These are phyloP conservation scores for Propithecus deckenii DNA, from an alignment of 2,797 vertebrate species.

Conservation along the genomic window DNA sequence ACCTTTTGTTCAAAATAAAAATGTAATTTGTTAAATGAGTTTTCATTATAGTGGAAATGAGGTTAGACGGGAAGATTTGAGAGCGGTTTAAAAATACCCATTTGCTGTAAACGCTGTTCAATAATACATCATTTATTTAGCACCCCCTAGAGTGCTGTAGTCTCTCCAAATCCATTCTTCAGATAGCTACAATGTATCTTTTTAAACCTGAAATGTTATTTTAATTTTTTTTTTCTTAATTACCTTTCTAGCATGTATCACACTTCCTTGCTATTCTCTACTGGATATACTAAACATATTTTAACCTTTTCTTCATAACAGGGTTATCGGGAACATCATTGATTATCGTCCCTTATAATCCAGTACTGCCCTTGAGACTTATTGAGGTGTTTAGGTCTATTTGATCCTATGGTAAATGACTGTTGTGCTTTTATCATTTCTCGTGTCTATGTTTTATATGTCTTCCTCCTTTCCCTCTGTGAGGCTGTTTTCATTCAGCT, in stretches of 20 bases:
- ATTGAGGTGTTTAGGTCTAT: not conserved
- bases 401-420: slow-evolving; percentile 23
- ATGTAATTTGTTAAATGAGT: slow-evolving; percentile 30
- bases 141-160: not conserved
- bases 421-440: not conserved
- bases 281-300: not conserved
- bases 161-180: not conserved
- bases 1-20: slow-evolving; percentile 1
- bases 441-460: slow-evolving; percentile 19
- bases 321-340: not conserved
- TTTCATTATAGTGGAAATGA: not conserved
- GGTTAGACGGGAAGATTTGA: not conserved
- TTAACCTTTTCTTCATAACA: slow-evolving; percentile 2
- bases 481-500: not conserved
- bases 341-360: not conserved
- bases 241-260: not conserved
- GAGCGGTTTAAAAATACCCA: not conserved
- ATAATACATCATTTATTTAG: not conserved
- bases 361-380: not conserved
- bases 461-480: not conserved
- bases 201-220: not conserved
- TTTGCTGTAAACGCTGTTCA: not conserved
- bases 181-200: not conserved
- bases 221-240: not conserved
- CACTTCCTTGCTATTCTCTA: not conserved